These are phyloP conservation scores for Cloeon dipterum DNA, from an alignment of 2,888 invertebrate species.

Conservation along the genomic window DNA sequence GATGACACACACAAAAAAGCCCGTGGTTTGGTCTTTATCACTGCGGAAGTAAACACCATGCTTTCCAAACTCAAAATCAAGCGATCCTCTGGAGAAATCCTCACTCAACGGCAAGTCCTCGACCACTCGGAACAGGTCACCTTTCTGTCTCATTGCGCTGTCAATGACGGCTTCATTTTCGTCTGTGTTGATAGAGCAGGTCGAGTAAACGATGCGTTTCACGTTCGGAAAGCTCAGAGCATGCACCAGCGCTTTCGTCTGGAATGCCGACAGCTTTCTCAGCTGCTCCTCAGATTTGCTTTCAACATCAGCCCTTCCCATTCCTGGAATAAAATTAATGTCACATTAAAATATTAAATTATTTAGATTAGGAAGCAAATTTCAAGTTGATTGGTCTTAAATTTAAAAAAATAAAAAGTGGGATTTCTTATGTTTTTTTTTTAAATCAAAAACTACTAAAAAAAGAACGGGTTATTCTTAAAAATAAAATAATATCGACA, in stretches of 20 bases:
- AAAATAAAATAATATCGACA: no score
- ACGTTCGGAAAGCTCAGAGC: slow-evolving; percentile 72
- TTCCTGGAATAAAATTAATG: slow-evolving; percentile 23
- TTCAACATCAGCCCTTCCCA: slow-evolving; percentile 14
- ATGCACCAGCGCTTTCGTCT: slow-evolving; percentile 62
- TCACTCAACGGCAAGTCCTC: slow-evolving; percentile 12
- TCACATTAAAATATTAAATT: no score
- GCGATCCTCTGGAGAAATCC: slow-evolving; percentile 17
- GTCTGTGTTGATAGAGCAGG: slow-evolving; percentile 72
- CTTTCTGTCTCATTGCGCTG: slow-evolving; percentile 29
- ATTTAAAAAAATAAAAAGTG: no score
- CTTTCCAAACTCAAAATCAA: slow-evolving; percentile 10
- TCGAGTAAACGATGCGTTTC: slow-evolving; percentile 80
- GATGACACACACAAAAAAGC: not conserved
- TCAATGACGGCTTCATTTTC: slow-evolving; percentile 85
- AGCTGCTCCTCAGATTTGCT: slow-evolving; percentile 9
- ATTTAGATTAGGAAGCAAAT: no score
- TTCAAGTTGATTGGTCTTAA: no score
- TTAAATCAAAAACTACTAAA: no score
- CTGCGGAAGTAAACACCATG: not conserved
- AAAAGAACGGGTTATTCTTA: no score
- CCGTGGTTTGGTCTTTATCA: not conserved
- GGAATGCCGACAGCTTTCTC: slow-evolving; percentile 26
- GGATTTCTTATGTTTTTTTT: no score
- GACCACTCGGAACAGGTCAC: not conserved